Evolutionary conservation across 2,888 invertebrate genomes (phyloP), one percentile per base, ranked within the genome.

Genomic region (Julus scanicus): DNA sequence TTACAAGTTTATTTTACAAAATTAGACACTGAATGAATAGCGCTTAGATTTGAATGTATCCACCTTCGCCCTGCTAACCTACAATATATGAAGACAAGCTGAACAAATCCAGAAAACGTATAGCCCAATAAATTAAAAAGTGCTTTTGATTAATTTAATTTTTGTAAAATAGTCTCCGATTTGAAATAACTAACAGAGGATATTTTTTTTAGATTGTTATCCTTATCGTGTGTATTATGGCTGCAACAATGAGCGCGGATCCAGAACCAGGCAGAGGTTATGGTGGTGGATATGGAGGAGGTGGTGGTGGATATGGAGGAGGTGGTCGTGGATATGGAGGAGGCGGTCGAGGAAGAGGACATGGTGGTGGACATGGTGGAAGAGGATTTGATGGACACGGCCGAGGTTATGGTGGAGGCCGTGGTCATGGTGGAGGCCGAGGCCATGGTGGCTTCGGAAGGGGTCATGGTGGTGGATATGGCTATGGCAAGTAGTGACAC

Each of bases 211-310:
- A 63, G 63, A n/a, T 63, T 63, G n/a, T 4, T n/a, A n/a, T 63
- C 63, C 63, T 63, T n/a, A 63, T n/a, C 2, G 63, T 63, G 63
- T 63, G 63, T 63, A n/a, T 63, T 63, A n/a, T 63, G 63, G n/a
- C 63, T 63, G 63, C 63, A 63, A n/a, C n/a, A 0, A n/a, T 63
- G 63, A 63, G 0, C 17, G 17, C 63, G 3, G 63, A 63, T 8
- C 63, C 63, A 63, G 63, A 63, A 2, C 63, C 63, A n/a, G 63
- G 63, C n/a, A 15, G 63, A 63, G 63, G 63, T n/a, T 63, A 63
- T n/a, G 63, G 63, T n/a, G 63, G 63, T 63, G 63, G 63, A 63
- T 63, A 63, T 8, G 63, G 63, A 17, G 63, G 63, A n/a, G 63
- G 63, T 1, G 63, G 63, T 2, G n/a, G 63, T 63, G 63, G 63